Evolutionary conservation across 1,140 invertebrate species (phyloP).

Genomic region (Radopholus similis): DNA sequence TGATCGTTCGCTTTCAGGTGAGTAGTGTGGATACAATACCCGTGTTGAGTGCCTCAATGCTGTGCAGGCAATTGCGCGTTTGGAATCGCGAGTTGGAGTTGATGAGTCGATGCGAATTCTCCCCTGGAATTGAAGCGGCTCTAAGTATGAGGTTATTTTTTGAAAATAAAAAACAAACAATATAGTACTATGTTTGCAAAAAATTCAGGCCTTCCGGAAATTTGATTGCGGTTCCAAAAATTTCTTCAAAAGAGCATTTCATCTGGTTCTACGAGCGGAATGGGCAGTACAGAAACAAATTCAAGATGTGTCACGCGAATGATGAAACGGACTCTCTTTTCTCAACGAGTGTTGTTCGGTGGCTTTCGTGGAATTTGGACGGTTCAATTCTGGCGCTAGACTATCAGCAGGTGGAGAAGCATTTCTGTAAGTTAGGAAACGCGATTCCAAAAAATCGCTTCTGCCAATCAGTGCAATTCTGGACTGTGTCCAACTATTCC

Average conservation of each 20-base stretch:
- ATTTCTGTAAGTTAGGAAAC: not conserved
- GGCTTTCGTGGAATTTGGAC: constrained; percentile 31
- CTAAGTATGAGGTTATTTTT: constrained; percentile 70
- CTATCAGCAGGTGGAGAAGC: not conserved
- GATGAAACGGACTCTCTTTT: constrained; percentile 63
- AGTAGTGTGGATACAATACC: not conserved
- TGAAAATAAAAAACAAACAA: constrained; percentile 15
- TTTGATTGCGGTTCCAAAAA: constrained; percentile 72
- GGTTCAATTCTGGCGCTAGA: constrained; percentile 16
- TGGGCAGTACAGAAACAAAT: constrained; percentile 79
- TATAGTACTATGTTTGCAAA: constrained; percentile 8
- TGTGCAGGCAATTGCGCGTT: constrained; percentile 68
- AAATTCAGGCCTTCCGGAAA: constrained; percentile 74
- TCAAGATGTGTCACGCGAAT: constrained; percentile 69
- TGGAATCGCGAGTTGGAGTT: constrained; percentile 73
- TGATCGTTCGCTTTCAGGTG: not conserved
- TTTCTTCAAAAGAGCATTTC: constrained; percentile 61
- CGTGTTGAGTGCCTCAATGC: constrained; percentile 13
- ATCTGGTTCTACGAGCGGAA: constrained; percentile 85
- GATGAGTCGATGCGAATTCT: constrained; percentile 71
- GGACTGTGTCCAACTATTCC: constrained; percentile 78
- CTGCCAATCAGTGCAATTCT: constrained; percentile 69
- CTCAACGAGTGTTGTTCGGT: constrained; percentile 22
- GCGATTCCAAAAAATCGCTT: not conserved
- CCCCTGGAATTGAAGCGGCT: constrained; percentile 69